phyloP scores from a whole-genome alignment of 2,797 vertebrate genomes.

The Urosaurus nigricauda region DNA sequence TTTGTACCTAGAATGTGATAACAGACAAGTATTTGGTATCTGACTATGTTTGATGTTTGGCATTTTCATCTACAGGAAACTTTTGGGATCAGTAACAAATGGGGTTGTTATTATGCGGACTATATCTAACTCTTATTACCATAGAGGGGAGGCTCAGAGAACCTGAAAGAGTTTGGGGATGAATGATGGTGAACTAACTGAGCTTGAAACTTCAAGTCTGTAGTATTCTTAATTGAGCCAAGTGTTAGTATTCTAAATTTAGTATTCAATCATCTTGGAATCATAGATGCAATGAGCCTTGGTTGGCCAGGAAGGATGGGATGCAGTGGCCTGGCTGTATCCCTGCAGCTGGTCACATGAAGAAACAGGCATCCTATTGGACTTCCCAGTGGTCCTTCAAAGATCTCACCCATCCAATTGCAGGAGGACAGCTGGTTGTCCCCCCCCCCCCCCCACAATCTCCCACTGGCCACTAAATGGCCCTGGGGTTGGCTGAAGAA shows the following conservation, averaged over 20 bases:
- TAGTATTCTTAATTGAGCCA: no score
- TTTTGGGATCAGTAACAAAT: not conserved
- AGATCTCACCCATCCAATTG: no score
- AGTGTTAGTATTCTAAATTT: not conserved
- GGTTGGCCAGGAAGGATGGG: not conserved
- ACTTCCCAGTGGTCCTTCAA: no score
- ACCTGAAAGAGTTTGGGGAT: not conserved
- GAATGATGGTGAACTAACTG: not conserved
- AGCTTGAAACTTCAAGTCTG: not conserved
- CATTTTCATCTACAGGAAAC: not conserved
- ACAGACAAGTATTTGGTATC: not conserved
- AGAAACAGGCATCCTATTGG: no score
- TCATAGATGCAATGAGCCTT: not conserved
- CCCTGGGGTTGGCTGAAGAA: no score
- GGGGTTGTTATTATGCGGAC: not conserved
- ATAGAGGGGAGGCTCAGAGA: not conserved
- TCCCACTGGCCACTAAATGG: no score
- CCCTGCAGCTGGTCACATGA: no score
- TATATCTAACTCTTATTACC: not conserved
- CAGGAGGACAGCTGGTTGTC: no score
- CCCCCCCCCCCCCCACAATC: no score
- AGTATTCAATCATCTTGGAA: not conserved
- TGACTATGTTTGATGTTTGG: not conserved
- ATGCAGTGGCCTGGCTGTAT: not conserved
- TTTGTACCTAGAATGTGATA: not conserved